phyloP scores from a whole-genome alignment of 2,888 invertebrate genomes.

The Idaea aversata region DNA sequence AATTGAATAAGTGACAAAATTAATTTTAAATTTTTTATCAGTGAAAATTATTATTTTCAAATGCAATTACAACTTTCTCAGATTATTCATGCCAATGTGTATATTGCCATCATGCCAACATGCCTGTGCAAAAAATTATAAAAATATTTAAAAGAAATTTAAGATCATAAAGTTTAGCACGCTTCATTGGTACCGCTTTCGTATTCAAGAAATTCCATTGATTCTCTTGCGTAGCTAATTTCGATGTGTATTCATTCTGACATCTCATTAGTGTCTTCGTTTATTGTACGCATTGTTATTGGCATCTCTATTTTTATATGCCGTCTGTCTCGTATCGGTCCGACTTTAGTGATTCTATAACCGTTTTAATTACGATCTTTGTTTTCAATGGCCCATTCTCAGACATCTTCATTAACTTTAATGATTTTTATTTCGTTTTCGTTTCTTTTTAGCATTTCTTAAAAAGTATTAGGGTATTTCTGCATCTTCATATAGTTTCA shows the following conservation, averaged over 20 bases:
- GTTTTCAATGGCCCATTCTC: conserved; percentile 21
- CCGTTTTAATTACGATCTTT: conserved; percentile 38
- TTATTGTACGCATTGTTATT: conserved; percentile 57
- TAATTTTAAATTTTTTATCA: not conserved
- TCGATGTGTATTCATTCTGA: conserved; percentile 48
- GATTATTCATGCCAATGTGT: not conserved
- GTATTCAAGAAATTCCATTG: conserved; percentile 30
- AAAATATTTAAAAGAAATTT: conserved; percentile 1
- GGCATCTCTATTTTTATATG: conserved; percentile 56
- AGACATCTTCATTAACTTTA: conserved; percentile 13
- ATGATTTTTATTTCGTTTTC: conserved; percentile 5
- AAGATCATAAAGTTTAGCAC: conserved; percentile 16
- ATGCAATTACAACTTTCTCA: conserved; percentile 2
- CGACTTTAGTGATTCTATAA: conserved; percentile 33
- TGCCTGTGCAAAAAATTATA: not conserved
- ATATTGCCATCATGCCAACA: not conserved
- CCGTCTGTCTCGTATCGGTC: conserved; percentile 36
- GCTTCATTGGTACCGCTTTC: conserved; percentile 25
- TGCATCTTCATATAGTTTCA: conserved; percentile 11
- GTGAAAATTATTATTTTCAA: not conserved
- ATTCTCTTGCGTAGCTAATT: conserved; percentile 51
- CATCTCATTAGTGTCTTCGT: conserved; percentile 67
- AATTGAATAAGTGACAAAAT: not conserved
- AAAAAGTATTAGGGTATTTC: conserved; percentile 5
- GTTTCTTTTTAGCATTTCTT: conserved; percentile 1